phyloP scores from a whole-genome alignment of 1,140 invertebrate genomes.

The Subanguina moxae region DNA sequence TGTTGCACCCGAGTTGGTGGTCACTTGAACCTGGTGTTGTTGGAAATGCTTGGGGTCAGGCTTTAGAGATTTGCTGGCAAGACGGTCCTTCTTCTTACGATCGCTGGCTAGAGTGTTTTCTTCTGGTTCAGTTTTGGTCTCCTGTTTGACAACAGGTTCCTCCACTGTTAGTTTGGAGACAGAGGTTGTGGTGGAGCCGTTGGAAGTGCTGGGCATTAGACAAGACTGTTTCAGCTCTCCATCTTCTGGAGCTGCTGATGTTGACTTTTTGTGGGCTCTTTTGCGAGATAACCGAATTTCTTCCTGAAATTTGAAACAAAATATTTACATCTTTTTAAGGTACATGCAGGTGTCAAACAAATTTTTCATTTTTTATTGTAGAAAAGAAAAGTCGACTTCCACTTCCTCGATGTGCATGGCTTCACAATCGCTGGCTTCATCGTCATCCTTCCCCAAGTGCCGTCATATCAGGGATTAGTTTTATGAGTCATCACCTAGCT shows the following conservation, averaged over 20 bases:
- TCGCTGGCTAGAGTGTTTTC: slow-evolving; percentile 10
- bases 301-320: slow-evolving; percentile 9
- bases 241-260: not conserved
- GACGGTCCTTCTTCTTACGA: not conserved
- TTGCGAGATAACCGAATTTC: not conserved
- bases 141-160: not conserved
- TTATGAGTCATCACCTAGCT: too few species aligned
- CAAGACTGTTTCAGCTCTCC: too few species aligned
- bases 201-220: not conserved
- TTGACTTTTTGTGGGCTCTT: not conserved
- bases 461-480: too few species aligned
- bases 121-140: not conserved
- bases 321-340: slow-evolving; percentile 5
- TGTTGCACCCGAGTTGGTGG: slow-evolving; percentile 57
- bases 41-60: slow-evolving; percentile 2
- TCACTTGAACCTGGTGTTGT: not conserved
- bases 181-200: not conserved
- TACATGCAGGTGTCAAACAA: not conserved
- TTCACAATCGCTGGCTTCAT: too few species aligned
- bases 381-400: too few species aligned
- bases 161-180: not conserved
- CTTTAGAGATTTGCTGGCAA: slow-evolving; percentile 1
- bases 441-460: too few species aligned
- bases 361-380: too few species aligned
- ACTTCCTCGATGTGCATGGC: too few species aligned